Conservation (phyloP, 2,113 vertebrate genomes). For the Barbus barbus region DNA sequence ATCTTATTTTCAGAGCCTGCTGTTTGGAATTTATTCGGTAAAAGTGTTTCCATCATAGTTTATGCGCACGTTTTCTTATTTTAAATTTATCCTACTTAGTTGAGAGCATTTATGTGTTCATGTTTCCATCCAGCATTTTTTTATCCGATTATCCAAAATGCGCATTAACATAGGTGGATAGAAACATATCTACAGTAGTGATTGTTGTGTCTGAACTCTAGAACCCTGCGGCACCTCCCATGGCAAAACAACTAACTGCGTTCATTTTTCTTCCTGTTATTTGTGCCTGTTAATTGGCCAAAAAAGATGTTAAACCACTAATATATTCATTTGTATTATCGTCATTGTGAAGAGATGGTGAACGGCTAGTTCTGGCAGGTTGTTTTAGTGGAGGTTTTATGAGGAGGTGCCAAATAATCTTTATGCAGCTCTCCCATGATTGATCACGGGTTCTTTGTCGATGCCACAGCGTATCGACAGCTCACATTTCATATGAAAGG, state of each 20-base stretch:
- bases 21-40: no score
- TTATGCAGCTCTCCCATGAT: neutral
- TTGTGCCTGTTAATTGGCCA: neutral
- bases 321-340: neutral
- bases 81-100: no score
- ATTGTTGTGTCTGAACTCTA: neutral
- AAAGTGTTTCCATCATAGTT: no score
- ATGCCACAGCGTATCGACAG: neutral
- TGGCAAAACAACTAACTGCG: neutral
- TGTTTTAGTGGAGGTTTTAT: conserved; percentile 3
- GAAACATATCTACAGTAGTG: no score
- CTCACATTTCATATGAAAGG: conserved; percentile 20
- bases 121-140: no score
- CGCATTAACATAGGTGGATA: no score
- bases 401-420: neutral
- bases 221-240: neutral
- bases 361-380: neutral
- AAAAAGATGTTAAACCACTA: neutral
- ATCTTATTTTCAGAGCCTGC: no score
- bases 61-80: no score
- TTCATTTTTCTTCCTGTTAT: neutral
- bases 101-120: no score
- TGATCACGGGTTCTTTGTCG: conserved; percentile 25
- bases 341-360: neutral
- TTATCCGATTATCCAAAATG: no score